Base-by-base conservation (phyloP, 1,140 invertebrate genomes). In the Drosophila athabasca region DNA sequence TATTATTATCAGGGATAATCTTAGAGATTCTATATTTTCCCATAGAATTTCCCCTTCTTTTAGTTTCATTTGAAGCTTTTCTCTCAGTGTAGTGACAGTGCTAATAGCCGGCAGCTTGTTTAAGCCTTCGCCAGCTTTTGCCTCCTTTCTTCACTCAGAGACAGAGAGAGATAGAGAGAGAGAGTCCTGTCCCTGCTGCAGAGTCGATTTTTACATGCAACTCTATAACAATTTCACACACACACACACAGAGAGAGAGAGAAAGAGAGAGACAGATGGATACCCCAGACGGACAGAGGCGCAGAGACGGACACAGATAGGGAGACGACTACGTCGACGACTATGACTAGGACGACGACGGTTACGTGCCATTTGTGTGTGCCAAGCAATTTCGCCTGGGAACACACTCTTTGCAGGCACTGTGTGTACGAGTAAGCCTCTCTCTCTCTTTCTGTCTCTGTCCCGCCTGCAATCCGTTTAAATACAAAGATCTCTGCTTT, bases 101-200 rank as follows among this genome's bases (percentile, higher is more conserved):
- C 83, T 78, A 85, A 85, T 85, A 85, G 83, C 70, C 71, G 60
- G 69, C 65, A 85, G 82, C 78, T 87, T 87, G 79, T 70, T 76
- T 83, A 79, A 87, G 75, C 64, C 53, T 58, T 62, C 52, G 35
- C 29, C 57, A 48, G 57, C 57, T 41, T 48, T 66, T 8, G 35
- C 49, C 46, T 50, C 60, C 17, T 24, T 52, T 58, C n/a, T 58
- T 35, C 53, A 52, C 60, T 64, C 55, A 78, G 69, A 81, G 62
- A 65, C 71, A 41, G 60, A 68, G 50, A 53, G 53, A 61, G 41
- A 52, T 19, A 62, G 26, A 48, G 41, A 4, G 26, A 15, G 9
- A 46, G 39, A 13, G 51, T 69, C 44, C 58, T 77, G 73, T 76
- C 71, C 71, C 62, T 59, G 68, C 75, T 62, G 76, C 62, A 73